Percentiles rank a stretch among this genome's conserved stretches.
phyloP scores from a whole-genome alignment of 2,888 invertebrate species.

The Thelaira solivaga region DNA sequence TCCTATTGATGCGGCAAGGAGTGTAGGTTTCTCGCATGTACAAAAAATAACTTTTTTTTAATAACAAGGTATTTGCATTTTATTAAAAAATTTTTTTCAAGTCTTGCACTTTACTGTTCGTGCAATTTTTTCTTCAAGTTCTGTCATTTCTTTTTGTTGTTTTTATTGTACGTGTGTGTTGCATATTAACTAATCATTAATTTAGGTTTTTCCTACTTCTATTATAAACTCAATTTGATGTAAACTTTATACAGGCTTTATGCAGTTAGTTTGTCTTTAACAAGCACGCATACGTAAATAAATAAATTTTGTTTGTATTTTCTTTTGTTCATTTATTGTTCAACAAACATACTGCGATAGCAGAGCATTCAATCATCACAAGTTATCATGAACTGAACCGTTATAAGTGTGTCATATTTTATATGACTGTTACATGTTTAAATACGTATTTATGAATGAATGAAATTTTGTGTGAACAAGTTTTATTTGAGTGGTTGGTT shows the following conservation, averaged over 20 bases:
- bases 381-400: conserved; percentile 38
- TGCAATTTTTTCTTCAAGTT: neutral
- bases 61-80: no score
- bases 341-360: neutral
- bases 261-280: conserved; percentile 8
- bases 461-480: neutral
- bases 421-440: neutral
- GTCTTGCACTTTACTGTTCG: neutral
- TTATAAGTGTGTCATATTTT: conserved; percentile 53
- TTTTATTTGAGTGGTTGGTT: neutral
- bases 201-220: conserved; percentile 5
- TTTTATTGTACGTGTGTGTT: neutral
- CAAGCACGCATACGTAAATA: neutral
- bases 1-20: no score
- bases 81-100: no score
- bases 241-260: neutral
- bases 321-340: neutral
- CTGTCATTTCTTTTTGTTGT: neutral
- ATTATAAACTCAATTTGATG: neutral
- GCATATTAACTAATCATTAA: conserved; percentile 25
- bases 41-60: no score
- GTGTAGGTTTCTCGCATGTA: no score
- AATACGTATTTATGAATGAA: conserved; percentile 4
- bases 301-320: neutral
- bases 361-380: neutral